Base-by-base conservation (phyloP, 1,140 invertebrate genomes). In the Littorina saxatilis region DNA sequence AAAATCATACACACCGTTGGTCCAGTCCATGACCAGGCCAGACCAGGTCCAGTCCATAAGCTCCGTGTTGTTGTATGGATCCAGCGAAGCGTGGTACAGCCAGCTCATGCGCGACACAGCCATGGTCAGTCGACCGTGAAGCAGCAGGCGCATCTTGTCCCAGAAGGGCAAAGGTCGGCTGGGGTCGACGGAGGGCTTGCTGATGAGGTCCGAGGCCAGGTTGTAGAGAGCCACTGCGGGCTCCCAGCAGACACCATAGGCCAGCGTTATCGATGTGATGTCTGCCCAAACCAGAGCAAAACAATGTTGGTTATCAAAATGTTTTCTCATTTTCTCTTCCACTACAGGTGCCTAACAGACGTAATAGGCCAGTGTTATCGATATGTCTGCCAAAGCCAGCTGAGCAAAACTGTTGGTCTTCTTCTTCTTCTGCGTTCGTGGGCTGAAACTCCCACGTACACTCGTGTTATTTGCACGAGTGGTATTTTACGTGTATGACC, bases 191-290 rank as follows among this genome's bases (percentile, higher is more conserved):
- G 97, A 98, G 0, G 97, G 97, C 50, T 96, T 90, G 96, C 97
- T 94, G 95, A 98, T 87, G 92, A 95, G 93, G 93, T 94, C 92
- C 91, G 93, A 89, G 94, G 96, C 96, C 23, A 98, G 93, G 91
- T 98, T 98, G 87, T 97, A 98, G 89, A 99, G 98, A 0, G 98
- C 97, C 85, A 99, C 96, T 0, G 98, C 96, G 0, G 98, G 98
- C 89, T 99, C 99, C 99, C 99, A 99, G 92, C 98, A 99, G 0
- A 98, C 97, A 0, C 98, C 99, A 92, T 99, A 99, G 0, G 98
- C 97, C 89, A 98, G 96, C 88, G 95, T 96, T 86, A 96, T 86
- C 1, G 83, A 84, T 5, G 83, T 75, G 13, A 90, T 84, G 82
- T 91, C 90, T 91, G 83, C 1, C 0, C 43, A 47, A 17, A 47